These are phyloP conservation scores for Bradypus variegatus DNA, from an alignment of 2,797 vertebrate species.

Conservation along the genomic window DNA sequence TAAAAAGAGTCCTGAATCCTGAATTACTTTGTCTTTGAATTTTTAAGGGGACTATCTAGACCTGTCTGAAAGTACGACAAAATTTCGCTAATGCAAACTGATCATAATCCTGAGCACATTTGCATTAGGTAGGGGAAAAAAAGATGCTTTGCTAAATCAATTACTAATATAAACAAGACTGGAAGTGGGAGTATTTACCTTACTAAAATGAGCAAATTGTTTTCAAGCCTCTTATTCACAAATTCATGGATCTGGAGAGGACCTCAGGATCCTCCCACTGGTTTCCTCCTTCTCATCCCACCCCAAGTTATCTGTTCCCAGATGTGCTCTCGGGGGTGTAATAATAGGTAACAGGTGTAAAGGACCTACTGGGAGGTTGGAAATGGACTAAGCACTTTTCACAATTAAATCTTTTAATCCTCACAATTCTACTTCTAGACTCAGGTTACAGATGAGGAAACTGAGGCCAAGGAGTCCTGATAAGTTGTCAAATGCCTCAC, in stretches of 20 bases:
- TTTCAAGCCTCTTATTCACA: not conserved
- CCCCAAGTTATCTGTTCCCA: not conserved
- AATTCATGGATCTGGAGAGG: not conserved
- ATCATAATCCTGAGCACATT: slow-evolving; percentile 18
- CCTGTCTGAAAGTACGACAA: slow-evolving; percentile 5
- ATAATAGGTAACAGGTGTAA: not conserved
- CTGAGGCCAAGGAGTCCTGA: not conserved
- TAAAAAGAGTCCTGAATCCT: not conserved
- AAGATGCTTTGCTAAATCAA: not conserved
- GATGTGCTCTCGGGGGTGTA: not conserved
- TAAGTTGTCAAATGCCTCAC: not conserved
- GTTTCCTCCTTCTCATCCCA: not conserved
- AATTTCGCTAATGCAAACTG: not conserved
- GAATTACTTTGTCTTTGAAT: slow-evolving; percentile 7
- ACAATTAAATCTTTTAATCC: not conserved
- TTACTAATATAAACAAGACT: not conserved
- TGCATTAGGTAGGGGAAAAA: not conserved
- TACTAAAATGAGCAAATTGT: not conserved
- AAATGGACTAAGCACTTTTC: not conserved
- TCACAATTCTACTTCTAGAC: not conserved
- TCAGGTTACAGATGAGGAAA: not conserved
- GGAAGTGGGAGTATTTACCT: not conserved
- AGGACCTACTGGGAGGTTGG: not conserved
- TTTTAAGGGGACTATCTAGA: not conserved
- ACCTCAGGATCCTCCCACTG: not conserved